Evolutionary conservation across 1,140 invertebrate genomes (phyloP).

Genomic region (Drosophila pallidifrons): DNA sequence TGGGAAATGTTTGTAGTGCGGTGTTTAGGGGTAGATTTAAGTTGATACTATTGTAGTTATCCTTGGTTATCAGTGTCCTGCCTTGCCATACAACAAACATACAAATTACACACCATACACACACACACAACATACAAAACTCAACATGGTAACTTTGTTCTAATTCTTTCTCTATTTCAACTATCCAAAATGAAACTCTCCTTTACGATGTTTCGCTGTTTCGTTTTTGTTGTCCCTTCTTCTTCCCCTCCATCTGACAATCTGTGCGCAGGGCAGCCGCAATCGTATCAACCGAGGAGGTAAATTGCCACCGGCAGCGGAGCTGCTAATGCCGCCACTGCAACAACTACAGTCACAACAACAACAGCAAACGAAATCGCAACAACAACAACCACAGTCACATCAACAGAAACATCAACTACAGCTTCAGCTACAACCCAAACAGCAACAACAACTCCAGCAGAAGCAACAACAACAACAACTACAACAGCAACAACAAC

Average conservation of each 20-base stretch:
- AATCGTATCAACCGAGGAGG: slow-evolving; percentile 65
- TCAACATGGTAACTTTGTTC: slow-evolving; percentile 48
- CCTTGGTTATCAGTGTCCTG: slow-evolving; percentile 35
- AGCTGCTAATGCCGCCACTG: slow-evolving; percentile 61
- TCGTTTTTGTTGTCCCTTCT: slow-evolving; percentile 44
- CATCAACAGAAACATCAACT: slow-evolving; percentile 62
- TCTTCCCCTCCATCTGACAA: slow-evolving; percentile 10
- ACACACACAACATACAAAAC: slow-evolving; percentile 36
- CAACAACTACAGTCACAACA: slow-evolving; percentile 63
- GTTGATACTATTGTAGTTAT: slow-evolving; percentile 28
- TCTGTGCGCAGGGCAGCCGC: slow-evolving; percentile 55
- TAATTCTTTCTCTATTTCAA: slow-evolving; percentile 59
- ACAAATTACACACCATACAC: slow-evolving; percentile 47
- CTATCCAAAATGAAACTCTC: slow-evolving; percentile 31
- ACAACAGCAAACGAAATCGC: slow-evolving; percentile 28
- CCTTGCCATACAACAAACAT: slow-evolving; percentile 34
- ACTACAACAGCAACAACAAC: slow-evolving; percentile 55
- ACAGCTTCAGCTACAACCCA: slow-evolving; percentile 49
- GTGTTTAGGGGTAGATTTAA: slow-evolving; percentile 11
- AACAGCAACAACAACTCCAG: slow-evolving; percentile 50
- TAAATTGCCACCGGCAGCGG: slow-evolving; percentile 61
- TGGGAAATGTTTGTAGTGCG: slow-evolving; percentile 11
- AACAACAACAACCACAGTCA: slow-evolving; percentile 43
- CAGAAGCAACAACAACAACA: slow-evolving; percentile 45
- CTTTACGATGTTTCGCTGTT: slow-evolving; percentile 52